These are phyloP conservation scores for Kradibia gibbosae DNA, from an alignment of 1,140 invertebrate genomes.

Conservation along the genomic window DNA sequence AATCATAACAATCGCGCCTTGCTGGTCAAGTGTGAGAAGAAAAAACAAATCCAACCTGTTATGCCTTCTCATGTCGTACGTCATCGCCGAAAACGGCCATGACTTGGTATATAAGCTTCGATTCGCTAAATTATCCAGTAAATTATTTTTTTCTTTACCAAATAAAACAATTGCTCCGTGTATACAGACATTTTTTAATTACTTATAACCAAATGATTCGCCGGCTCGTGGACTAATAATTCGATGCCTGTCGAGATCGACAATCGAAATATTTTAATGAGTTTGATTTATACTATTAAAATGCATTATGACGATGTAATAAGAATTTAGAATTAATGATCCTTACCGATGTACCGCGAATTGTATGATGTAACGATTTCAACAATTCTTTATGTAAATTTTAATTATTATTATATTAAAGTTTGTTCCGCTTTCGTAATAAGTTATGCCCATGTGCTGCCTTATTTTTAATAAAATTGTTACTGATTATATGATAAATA, in stretches of 20 bases:
- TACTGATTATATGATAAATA: neutral
- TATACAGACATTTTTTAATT: neutral
- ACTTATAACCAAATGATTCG: neutral
- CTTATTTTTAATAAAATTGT: neutral
- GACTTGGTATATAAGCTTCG: neutral
- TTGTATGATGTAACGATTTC: neutral
- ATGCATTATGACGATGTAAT: neutral
- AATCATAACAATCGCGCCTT: constrained; percentile 30
- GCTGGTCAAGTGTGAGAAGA: constrained; percentile 12
- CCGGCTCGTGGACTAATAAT: neutral
- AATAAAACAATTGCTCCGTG: neutral
- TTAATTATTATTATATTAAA: neutral
- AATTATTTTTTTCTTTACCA: neutral
- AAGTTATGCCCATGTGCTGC: no score
- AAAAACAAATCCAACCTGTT: neutral
- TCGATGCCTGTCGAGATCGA: neutral
- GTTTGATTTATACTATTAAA: neutral
- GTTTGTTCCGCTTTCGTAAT: neutral
- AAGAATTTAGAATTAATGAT: neutral
- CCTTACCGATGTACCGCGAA: neutral
- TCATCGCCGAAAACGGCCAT: neutral
- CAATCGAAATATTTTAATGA: neutral
- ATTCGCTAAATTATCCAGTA: neutral
- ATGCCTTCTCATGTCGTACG: constrained; percentile 14
- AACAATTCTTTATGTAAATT: neutral